Conservation (phyloP, 2,797 vertebrate species). For the Carapus acus region DNA sequence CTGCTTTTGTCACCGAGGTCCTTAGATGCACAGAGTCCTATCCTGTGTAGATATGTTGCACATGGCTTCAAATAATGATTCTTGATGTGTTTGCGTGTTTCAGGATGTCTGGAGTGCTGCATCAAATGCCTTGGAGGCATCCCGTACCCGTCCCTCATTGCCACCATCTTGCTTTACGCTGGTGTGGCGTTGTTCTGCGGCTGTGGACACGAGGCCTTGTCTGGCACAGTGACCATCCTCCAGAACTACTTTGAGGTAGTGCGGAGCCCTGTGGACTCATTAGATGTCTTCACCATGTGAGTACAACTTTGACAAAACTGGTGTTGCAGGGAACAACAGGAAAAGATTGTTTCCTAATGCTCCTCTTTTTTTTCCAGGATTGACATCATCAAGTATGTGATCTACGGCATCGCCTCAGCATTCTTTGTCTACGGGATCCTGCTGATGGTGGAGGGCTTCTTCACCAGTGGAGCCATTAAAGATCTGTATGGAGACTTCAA, state of each 20-base stretch:
- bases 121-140: constrained; percentile 97
- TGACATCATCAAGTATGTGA: constrained; percentile 98
- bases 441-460: constrained; percentile 99
- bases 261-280: constrained; percentile 83
- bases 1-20: neutral
- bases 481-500: constrained; percentile 99
- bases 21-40: neutral
- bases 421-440: constrained; percentile 98
- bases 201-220: constrained; percentile 94
- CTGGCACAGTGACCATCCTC: constrained; percentile 94
- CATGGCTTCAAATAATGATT: too few species aligned
- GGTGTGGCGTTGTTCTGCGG: constrained; percentile 96
- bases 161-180: constrained; percentile 94
- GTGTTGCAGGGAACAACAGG: too few species aligned
- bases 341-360: too few species aligned
- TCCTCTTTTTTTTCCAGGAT: constrained; percentile 73
- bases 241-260: constrained; percentile 98
- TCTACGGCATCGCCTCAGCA: constrained; percentile 95
- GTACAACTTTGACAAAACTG: constrained; percentile 42
- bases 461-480: constrained; percentile 97
- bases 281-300: constrained; percentile 98
- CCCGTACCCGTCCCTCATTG: constrained; percentile 92
- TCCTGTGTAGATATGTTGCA: neutral
- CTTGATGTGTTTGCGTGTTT: constrained; percentile 1
- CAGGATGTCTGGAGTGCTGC: constrained; percentile 96